Base-by-base conservation (phyloP, 2,888 invertebrate genomes). In the Amorpha juglandis region DNA sequence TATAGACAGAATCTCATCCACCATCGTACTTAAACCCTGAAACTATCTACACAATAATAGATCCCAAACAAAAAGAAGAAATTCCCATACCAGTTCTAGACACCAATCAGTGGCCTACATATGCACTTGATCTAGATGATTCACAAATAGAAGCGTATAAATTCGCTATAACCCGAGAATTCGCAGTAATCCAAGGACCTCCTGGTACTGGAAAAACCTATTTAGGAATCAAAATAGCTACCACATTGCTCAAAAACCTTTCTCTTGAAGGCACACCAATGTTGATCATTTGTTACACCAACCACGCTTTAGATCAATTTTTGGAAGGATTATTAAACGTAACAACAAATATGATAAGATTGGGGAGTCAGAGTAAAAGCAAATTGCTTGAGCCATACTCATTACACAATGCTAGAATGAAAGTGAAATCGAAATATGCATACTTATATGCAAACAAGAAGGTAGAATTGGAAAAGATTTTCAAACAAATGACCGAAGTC, bases 131-230 rank as follows among this genome's bases (percentile, higher is more conserved):
- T 47, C 86, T 97, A 2, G 96, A 97, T 81, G 81, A 89, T 7
- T 95, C 95, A 0, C 98, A 98, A 86, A 86, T 93, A 68, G 80
- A 85, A 48, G 97, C 98, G 0, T 95, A 95, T 75, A 92, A 94
- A 73, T 93, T 95, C 45, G 96, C 97, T 0, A 78, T 98, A 1
- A 95, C 95, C 0, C 92, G 94, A 77, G 96, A 97, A 86, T 95
- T 98, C 71, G 95, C 95, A 0, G 94, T 97, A 0, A 96, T 98
- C 69, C 98, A 98, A 91, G 98, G 98, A 0, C 98, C 98, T 0
- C 98, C 98, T 0, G 98, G 98, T 1, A 98, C 98, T 0, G 98
- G 98, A 0, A 98, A 98, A 92, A 97, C 98, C 0, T 96, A 94
- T 82, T 84, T 98, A 69, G 97, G 97, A 0, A 88, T 97, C 42